Base-by-base conservation (phyloP, 2,113 vertebrate genomes). In the Dascyllus trimaculatus region DNA sequence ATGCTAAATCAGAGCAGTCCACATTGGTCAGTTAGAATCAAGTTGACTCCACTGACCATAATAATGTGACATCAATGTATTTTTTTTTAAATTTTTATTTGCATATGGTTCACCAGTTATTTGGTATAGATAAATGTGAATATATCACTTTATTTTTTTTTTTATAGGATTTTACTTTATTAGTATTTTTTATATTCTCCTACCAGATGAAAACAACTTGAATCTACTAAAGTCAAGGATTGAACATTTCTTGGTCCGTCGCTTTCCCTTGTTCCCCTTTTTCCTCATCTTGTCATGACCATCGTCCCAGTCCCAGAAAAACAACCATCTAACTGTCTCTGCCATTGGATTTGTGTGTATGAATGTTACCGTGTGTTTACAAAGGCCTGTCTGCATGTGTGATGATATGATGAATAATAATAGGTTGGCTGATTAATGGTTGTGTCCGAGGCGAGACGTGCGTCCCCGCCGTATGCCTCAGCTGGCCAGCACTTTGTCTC, bases 371-470 rank as follows among this genome's bases (percentile, higher is more conserved):
- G 56, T 73, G 75, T 35, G 65, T 82, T 53, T 48, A 56, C 66
- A 19, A 43, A 10, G 22, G 54, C 73, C 52, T 71, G 71, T 85
- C 26, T 14, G 52, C 21, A n/a, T 65, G 58, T 43, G 62, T 77
- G 81, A 76, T 38, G 71, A 88, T 51, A 62, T 83, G 52, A 90
- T 85, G 81, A 82, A 81, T 88, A 78, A 71, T 87, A 68, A 85
- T 77, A 54, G 61, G 18, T 52, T 15, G 43, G 22, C 22, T 79
- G 66, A 82, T 72, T 63, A 71, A 75, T 75, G 5, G 56, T 22
- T 65, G 2, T 69, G 56, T 78, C 48, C 3, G 43, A 48, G 17
- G 66, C 32, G 40, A 82, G 71, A 45, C 14, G 25, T 22, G 65
- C 49, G 17, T 71, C 62, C 15, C 2, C 56, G 51, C 51, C 46